These are phyloP conservation scores for Rhabdophis nuchalis DNA, from an alignment of 2,797 vertebrate genomes.

Conservation along the genomic window DNA sequence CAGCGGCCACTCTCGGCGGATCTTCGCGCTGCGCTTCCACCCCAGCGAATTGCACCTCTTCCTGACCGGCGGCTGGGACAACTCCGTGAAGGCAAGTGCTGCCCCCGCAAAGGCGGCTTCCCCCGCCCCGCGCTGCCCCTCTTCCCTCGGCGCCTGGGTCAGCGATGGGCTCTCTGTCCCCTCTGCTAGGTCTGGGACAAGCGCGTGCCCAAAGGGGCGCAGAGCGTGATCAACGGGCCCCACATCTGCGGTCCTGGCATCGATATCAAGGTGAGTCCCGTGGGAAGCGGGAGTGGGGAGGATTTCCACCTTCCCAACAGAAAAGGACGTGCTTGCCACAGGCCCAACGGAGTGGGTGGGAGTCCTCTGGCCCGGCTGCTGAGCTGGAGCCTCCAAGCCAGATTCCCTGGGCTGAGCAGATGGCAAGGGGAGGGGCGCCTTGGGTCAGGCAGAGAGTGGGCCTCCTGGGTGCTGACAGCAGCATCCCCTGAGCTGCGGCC, in stretches of 20 bases:
- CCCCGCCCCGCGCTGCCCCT: neutral
- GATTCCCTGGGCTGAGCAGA: neutral
- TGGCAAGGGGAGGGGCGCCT: neutral
- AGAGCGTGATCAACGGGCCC: slow-evolving; percentile 38
- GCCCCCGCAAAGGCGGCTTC: neutral
- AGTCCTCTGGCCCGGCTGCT: neutral
- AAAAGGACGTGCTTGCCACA: neutral
- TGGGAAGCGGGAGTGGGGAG: too few species aligned
- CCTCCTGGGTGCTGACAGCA: too few species aligned
- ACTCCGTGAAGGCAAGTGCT: slow-evolving; percentile 41
- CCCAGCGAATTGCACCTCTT: slow-evolving; percentile 44
- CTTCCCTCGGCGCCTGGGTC: too few species aligned
- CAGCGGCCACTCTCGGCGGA: slow-evolving; percentile 46
- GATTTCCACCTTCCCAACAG: neutral
- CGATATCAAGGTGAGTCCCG: slow-evolving; percentile 43
- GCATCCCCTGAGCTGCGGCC: neutral
- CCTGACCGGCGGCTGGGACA: slow-evolving; percentile 54
- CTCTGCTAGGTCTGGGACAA: slow-evolving; percentile 54
- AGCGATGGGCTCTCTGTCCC: neutral
- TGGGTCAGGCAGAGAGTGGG: neutral
- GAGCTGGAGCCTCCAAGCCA: neutral
- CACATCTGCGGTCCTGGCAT: slow-evolving; percentile 56
- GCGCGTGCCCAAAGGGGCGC: slow-evolving; percentile 36
- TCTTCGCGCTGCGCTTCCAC: slow-evolving; percentile 54
- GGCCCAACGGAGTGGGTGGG: neutral